A percentile compares a stretch with the other conserved stretches of the same genome.
Evolutionary conservation across 2,113 vertebrate genomes (phyloP).

Genomic region (Seriola aureovittata): DNA sequence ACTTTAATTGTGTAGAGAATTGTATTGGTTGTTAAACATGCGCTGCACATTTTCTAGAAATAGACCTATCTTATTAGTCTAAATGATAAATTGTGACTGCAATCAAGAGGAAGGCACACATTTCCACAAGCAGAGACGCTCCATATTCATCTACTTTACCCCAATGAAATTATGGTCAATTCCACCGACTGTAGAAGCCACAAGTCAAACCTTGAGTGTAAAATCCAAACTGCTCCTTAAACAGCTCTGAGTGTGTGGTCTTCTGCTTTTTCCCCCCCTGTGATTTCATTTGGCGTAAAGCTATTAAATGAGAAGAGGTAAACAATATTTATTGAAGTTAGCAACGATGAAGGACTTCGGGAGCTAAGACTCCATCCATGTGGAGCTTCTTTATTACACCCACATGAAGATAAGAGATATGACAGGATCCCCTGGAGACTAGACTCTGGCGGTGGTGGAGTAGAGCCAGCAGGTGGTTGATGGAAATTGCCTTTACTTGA

Average conservation of each 20-base stretch:
- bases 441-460: not conserved
- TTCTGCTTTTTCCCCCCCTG: not conserved
- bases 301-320: not conserved
- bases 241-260: not conserved
- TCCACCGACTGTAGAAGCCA: not conserved
- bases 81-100: not conserved
- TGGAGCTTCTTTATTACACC: not conserved
- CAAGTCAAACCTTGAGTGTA: not conserved
- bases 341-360: too few relatives aligned
- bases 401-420: not conserved
- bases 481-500: not conserved
- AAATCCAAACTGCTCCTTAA: not conserved
- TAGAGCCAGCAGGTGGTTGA: constrained; percentile 11
- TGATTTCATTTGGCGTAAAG: not conserved
- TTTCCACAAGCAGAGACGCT: not conserved
- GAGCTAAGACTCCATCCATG: not conserved
- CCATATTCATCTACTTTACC: not conserved
- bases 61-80: not conserved
- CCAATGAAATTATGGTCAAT: not conserved
- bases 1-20: constrained; percentile 4
- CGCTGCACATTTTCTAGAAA: not conserved
- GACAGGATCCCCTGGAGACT: not conserved
- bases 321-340: not conserved
- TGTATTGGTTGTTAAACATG: constrained; percentile 1
- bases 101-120: not conserved